These are phyloP conservation scores for Equus quagga DNA, from an alignment of 2,113 vertebrate species.

Conservation along the genomic window DNA sequence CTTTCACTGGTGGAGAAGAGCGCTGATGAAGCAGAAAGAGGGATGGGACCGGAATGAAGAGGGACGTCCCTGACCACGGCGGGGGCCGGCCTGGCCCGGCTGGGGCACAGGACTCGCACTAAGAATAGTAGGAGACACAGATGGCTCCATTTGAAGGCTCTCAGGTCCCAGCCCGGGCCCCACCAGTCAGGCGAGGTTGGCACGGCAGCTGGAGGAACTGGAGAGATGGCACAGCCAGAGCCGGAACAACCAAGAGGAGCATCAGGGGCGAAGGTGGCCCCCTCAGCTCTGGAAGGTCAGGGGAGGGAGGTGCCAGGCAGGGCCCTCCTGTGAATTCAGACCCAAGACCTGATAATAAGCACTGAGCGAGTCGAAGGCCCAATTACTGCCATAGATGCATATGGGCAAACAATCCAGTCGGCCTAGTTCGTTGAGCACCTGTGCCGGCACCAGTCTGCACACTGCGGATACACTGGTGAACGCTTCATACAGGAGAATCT, in stretches of 20 bases:
- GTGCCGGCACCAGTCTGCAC: background rate
- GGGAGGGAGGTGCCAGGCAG: background rate
- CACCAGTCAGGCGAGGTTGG: background rate
- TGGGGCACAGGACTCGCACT: background rate
- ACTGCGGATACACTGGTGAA: background rate
- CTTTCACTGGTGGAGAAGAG: background rate
- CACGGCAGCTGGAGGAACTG: background rate
- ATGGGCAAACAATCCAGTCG: background rate
- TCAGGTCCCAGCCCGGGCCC: background rate
- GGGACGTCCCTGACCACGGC: accelerated
- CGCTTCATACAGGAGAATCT: background rate
- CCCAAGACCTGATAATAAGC: background rate
- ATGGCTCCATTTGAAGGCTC: background rate
- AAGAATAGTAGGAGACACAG: accelerated
- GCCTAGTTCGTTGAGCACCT: background rate
- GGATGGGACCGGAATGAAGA: background rate
- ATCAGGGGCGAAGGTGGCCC: background rate
- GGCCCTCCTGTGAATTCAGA: background rate
- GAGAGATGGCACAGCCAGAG: background rate
- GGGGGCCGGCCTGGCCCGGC: background rate
- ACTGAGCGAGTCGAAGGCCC: background rate
- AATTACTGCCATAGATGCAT: background rate
- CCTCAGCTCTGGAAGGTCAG: background rate
- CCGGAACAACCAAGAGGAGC: background rate
- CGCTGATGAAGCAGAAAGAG: background rate